Percentiles rank a stretch among this genome's conserved stretches.
Conservation (phyloP, 2,888 invertebrate genomes). For the Adelognathus sp. region DNA sequence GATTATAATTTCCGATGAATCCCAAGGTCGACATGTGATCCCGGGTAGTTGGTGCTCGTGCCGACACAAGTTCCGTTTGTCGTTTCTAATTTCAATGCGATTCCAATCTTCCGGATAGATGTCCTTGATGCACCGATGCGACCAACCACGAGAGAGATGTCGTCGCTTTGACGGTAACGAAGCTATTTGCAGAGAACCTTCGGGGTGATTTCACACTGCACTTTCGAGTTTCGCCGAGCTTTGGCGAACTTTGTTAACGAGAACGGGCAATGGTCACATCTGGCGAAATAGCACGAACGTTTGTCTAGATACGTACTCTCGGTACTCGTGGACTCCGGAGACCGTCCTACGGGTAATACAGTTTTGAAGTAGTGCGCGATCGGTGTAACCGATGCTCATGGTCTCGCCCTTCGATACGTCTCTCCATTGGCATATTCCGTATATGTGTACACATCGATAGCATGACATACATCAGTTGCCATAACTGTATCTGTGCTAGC, state of each 20-base stretch:
- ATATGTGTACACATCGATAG: background rate
- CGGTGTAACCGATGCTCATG: background rate
- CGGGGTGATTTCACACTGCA: background rate
- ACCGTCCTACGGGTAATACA: too few species aligned
- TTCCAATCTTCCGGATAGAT: background rate
- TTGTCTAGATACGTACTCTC: background rate
- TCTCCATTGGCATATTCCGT: background rate
- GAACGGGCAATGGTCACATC: background rate
- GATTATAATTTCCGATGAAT: background rate
- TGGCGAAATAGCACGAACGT: background rate
- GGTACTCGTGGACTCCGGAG: background rate
- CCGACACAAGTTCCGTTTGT: background rate
- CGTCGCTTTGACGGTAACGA: background rate
- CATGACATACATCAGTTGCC: background rate
- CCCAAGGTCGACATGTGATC: background rate
- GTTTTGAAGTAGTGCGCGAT: background rate
- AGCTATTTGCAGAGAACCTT: slow-evolving; percentile 9
- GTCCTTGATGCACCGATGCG: background rate
- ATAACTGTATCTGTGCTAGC: background rate
- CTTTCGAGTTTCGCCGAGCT: slow-evolving; percentile 22
- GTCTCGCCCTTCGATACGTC: background rate
- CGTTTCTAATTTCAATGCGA: background rate
- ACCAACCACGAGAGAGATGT: background rate
- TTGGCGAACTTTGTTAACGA: slow-evolving; percentile 15
- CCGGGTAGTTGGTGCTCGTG: background rate